Conservation (phyloP, 1,140 invertebrate species). For the Trichogramma pretiosum region DNA sequence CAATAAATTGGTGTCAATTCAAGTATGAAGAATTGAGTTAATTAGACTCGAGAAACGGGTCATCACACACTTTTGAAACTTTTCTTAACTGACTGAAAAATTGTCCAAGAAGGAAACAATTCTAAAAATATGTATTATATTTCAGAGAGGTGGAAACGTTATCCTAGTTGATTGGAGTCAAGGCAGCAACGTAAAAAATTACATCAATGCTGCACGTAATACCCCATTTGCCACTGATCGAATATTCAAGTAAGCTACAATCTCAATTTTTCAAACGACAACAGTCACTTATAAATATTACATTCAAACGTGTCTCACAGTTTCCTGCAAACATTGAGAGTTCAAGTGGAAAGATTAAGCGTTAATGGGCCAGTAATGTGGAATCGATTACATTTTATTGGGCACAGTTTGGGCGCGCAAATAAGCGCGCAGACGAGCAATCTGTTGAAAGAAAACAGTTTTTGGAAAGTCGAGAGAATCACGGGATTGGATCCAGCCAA, state of each 20-base stretch:
- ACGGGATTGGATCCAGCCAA: constrained; percentile 57
- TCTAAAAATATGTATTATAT: not conserved
- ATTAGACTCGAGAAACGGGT: too few relatives aligned
- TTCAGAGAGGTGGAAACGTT: constrained; percentile 11
- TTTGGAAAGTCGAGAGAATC: constrained; percentile 33
- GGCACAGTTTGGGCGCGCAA: constrained; percentile 17
- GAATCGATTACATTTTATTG: constrained; percentile 15
- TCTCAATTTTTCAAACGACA: too few relatives aligned
- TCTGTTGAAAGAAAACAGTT: constrained; percentile 7
- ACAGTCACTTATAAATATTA: too few relatives aligned
- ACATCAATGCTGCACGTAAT: constrained; percentile 13
- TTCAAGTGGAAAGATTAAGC: not conserved
- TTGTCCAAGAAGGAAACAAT: too few relatives aligned
- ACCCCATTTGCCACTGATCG: not conserved
- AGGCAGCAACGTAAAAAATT: constrained; percentile 7
- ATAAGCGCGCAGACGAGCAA: constrained; percentile 9
- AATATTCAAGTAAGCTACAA: constrained; percentile 6
- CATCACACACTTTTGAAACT: too few relatives aligned
- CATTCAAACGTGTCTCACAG: not conserved
- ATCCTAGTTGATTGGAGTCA: constrained; percentile 14
- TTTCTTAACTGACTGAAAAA: too few relatives aligned
- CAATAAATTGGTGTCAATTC: too few relatives aligned
- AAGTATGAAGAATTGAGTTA: too few relatives aligned
- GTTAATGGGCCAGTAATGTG: not conserved
- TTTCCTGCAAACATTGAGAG: constrained; percentile 3